Evolutionary conservation across 1,140 invertebrate species (phyloP), one percentile per base, ranked within the genome.

Genomic region (Drosophila neocordata): DNA sequence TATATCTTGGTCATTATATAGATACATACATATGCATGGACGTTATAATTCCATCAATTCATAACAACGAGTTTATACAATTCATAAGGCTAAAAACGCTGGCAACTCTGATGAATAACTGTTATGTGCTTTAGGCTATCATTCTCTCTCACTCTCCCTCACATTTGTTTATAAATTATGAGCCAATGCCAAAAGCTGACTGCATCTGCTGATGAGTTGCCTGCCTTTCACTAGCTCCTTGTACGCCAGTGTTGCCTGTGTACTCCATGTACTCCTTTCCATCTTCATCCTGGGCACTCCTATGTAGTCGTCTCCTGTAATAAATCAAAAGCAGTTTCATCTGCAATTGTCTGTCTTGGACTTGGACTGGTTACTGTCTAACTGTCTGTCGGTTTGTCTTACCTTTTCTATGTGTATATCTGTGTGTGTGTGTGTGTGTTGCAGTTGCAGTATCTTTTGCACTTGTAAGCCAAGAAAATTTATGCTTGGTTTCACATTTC

Each of bases 401-500:
- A 48, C 41, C 41, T 48, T 31, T 31, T 6, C 27, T 31, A 31
- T 31, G 27, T 31, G 24, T 24, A 1, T 38, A 13, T 22, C 12
- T 18, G 38, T 48, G 24, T 31, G 35, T 68, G 64, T 59, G 52
- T 41, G 44, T 62, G 41, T 52, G 53, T 37, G 71, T 65, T 80
- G 34, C 65, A 78, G 69, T 73, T 69, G 74, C 64, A 65, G 51
- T 34, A 11, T 41, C 35, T 68, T 57, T 75, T 65, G 69, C 69
- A 83, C 68, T 76, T 73, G 69, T 44, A 56, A 73, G 76, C 73
- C 61, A 64, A 52, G 63, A 20, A 82, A 88, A 87, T 87, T 88
- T 87, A 88, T 87, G 82, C 82, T 79, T 88, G 82, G 83, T 41
- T 87, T 89, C 83, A 88, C 74, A 87, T 87, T 88, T 87, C 83